Evolutionary conservation across 1,140 invertebrate genomes (phyloP).

Genomic region (Bombus haemorrhoidalis): DNA sequence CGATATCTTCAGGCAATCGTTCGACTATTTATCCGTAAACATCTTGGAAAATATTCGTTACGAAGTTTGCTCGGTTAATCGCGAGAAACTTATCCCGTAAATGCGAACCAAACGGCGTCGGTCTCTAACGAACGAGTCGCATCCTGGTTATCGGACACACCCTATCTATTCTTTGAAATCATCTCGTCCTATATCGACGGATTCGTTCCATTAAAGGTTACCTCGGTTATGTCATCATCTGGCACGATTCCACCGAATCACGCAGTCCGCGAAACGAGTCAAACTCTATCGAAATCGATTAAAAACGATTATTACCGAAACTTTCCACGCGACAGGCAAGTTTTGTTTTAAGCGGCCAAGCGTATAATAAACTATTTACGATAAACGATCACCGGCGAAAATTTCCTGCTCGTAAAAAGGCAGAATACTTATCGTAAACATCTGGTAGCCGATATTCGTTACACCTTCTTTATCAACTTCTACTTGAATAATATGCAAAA

Average conservation of each 20-base stretch:
- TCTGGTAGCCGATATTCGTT: too few species aligned
- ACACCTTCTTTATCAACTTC: too few species aligned
- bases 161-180: constrained; percentile 56
- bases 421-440: too few species aligned
- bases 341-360: too few species aligned
- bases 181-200: constrained; percentile 39
- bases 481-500: too few species aligned
- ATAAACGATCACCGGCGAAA: too few species aligned
- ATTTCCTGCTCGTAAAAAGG: too few species aligned
- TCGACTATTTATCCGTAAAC: not conserved
- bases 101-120: not conserved
- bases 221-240: constrained; percentile 43
- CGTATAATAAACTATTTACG: too few species aligned
- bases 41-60: not conserved
- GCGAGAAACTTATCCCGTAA: not conserved
- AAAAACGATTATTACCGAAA: not conserved
- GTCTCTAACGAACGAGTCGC: constrained; percentile 42
- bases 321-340: too few species aligned
- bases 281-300: not conserved
- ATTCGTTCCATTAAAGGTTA: constrained; percentile 46
- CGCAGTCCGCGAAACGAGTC: constrained; percentile 1
- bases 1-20: too few species aligned
- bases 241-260: constrained; percentile 12
- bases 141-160: constrained; percentile 60
- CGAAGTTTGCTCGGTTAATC: not conserved